Percentiles rank a stretch among this genome's conserved stretches.
phyloP scores from a whole-genome alignment of 2,797 vertebrate genomes.

The Champsocephalus esox region DNA sequence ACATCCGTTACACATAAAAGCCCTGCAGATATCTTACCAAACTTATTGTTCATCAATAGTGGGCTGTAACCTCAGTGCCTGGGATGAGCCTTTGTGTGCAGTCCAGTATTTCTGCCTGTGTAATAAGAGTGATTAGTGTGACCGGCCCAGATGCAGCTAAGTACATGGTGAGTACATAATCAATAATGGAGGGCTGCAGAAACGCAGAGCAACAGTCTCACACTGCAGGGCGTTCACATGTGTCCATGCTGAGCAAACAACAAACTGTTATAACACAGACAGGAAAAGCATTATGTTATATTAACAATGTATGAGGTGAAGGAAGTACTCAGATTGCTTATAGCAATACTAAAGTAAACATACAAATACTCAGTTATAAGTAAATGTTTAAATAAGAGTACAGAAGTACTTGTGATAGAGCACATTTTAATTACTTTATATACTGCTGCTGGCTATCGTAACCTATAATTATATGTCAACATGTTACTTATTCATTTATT shows the following conservation, averaged over 20 bases:
- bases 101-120: conserved; percentile 54
- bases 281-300: conserved; percentile 15
- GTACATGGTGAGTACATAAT: conserved; percentile 65
- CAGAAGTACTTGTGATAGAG: too few species aligned
- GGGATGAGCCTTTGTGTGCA: conserved; percentile 52
- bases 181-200: conserved; percentile 76
- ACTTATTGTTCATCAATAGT: conserved; percentile 18
- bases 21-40: conserved; percentile 21
- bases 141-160: conserved; percentile 52
- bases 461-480: too few species aligned
- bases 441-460: too few species aligned
- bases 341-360: too few species aligned
- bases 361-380: too few species aligned
- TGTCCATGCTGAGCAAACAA: conserved; percentile 46
- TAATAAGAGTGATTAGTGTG: conserved; percentile 63
- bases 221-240: conserved; percentile 43
- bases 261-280: conserved; percentile 54
- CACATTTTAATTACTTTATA: too few species aligned
- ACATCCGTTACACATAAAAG: conserved; percentile 20
- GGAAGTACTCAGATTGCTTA: too few species aligned
- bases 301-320: conserved; percentile 16
- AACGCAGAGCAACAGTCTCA: conserved; percentile 41
- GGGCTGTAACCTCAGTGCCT: conserved; percentile 46
- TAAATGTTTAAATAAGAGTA: too few species aligned
- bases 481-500: too few species aligned